Evolutionary conservation across 2,888 invertebrate species (phyloP), one percentile per base, ranked within the genome.

Genomic region (Hypomecis atomaria): DNA sequence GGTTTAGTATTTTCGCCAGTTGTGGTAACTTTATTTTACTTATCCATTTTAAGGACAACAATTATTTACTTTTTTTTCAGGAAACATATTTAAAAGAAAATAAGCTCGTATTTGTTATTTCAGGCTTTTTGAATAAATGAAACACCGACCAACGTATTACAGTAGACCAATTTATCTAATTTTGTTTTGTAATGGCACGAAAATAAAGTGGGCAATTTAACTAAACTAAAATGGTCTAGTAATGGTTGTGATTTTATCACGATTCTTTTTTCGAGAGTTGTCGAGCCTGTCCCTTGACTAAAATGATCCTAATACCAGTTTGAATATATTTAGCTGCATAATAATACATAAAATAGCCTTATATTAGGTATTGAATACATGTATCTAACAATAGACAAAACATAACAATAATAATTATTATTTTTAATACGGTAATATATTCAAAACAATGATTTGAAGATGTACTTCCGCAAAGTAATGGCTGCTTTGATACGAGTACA

Each of bases 171-270:
- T 48, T 48, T 33, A 23, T 2, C 11, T 11, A 42, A 44, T 54
- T 33, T n/a, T 54, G 9, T 13, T 36, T 37, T 23, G 45, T 55
- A 37, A 37, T 23, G 43, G n/a, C 37, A 37, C 55, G 8, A 37
- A 11, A 56, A 23, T 56, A 37, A 44, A 56, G 43, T 56, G 55
- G 55, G 37, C 37, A 56, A 56, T 45, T 56, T 37, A 44, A 38
- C 13, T 37, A 37, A 37, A 13, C 9, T 3, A 23, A 44, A 56
- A 23, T 56, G 55, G 45, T 37, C 9, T 56, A 34, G 43, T 45
- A 45, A 37, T 56, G 37, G 55, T 23, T 44, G 55, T 8, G 45
- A 56, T 56, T 56, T 56, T 56, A 45, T 56, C 45, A 45, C 13
- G 45, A 36, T 13, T 23, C 55, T 56, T 11, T 44, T 45, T 33